Evolutionary conservation across 2,888 invertebrate species (phyloP).

Genomic region (Watsonalla cultraria): DNA sequence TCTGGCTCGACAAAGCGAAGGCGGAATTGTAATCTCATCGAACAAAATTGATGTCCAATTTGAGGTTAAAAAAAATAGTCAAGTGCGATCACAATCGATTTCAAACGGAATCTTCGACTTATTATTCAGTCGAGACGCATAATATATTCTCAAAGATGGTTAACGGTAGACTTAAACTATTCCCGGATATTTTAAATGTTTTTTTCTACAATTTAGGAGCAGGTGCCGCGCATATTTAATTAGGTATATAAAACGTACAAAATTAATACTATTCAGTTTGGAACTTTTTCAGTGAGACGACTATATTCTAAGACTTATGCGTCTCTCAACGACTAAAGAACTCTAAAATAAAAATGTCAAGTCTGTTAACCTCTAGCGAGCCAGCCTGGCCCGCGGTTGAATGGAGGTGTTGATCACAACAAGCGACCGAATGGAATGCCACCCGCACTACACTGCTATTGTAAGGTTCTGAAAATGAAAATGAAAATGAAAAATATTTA

Average conservation of each 20-base stretch:
- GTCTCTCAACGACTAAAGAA: background rate
- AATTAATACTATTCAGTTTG: background rate
- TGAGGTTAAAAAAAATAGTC: slow-evolving; percentile 27
- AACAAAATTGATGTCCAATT: slow-evolving; percentile 57
- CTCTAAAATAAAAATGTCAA: slow-evolving; percentile 16
- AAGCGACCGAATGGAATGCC: background rate
- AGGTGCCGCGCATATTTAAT: too few relatives aligned
- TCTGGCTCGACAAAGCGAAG: slow-evolving; percentile 6
- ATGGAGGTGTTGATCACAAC: slow-evolving; percentile 35
- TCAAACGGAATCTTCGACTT: background rate
- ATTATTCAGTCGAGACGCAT: too few relatives aligned
- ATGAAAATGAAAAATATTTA: too few relatives aligned
- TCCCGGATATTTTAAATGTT: background rate
- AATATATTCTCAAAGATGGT: background rate
- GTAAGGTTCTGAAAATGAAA: too few relatives aligned
- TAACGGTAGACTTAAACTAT: background rate
- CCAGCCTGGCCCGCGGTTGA: slow-evolving; percentile 29
- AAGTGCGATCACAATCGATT: slow-evolving; percentile 15
- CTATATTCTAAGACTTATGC: background rate
- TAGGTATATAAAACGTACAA: too few relatives aligned
- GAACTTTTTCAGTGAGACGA: background rate
- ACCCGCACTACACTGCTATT: background rate
- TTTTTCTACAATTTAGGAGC: too few relatives aligned
- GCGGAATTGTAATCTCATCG: slow-evolving; percentile 58
- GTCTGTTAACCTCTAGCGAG: slow-evolving; percentile 9